Evolutionary conservation across 2,113 vertebrate species (phyloP).

Genomic region (Eulacestoma nigropectus): DNA sequence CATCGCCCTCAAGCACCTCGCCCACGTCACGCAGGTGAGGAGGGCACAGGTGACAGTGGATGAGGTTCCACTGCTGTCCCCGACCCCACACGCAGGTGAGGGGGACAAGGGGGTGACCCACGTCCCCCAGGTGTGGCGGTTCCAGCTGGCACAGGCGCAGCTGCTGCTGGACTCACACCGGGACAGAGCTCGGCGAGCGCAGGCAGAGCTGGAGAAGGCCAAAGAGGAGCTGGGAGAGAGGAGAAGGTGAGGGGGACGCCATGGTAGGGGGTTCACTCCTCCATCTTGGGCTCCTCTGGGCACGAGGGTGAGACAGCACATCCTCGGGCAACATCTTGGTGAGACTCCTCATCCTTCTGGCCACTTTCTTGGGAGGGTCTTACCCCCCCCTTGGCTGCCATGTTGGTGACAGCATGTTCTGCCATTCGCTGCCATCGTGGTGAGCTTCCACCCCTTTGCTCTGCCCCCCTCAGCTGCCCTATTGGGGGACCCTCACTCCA

Average conservation of each 20-base stretch:
- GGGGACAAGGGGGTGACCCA: background rate
- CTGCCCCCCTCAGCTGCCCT: no score
- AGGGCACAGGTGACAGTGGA: accelerated
- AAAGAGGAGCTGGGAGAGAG: background rate
- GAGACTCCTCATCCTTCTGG: background rate
- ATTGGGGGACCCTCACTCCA: background rate
- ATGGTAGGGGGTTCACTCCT: background rate
- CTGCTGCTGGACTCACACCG: background rate
- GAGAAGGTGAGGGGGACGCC: background rate
- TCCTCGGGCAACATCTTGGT: no score
- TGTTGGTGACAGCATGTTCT: background rate
- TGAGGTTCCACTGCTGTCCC: background rate
- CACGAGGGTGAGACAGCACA: background rate
- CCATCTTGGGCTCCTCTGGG: background rate
- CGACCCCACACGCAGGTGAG: accelerated
- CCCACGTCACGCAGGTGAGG: background rate
- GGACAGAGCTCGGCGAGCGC: background rate
- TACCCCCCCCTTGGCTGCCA: background rate
- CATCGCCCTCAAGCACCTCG: background rate
- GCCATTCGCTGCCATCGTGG: background rate
- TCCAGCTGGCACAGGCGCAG: background rate
- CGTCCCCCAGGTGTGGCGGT: background rate
- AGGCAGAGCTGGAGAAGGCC: background rate
- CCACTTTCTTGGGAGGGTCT: background rate
- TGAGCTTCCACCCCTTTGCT: background rate